These are phyloP conservation scores for Muschampia plurimacula DNA, from an alignment of 2,888 invertebrate genomes.

Conservation along the genomic window DNA sequence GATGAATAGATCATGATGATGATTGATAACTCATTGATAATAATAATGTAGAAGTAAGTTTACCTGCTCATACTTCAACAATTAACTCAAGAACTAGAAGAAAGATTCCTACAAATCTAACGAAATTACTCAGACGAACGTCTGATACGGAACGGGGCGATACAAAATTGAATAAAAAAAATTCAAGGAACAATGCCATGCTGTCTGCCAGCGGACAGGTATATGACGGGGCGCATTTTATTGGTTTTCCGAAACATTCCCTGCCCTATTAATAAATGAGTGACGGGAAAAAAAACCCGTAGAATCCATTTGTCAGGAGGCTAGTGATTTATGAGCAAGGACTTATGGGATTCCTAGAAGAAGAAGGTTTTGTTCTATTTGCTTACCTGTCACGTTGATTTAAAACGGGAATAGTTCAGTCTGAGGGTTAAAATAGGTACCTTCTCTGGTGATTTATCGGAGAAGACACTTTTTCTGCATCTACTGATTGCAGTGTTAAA, in stretches of 20 bases:
- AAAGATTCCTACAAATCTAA: not conserved
- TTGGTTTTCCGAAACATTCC: conserved; percentile 85
- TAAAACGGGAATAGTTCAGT: conserved; percentile 62
- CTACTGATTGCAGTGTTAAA: conserved; percentile 8
- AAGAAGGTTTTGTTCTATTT: conserved; percentile 83
- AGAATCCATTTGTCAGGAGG: conserved; percentile 85
- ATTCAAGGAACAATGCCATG: conserved; percentile 79
- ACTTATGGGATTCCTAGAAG: conserved; percentile 82
- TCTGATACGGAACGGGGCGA: conserved; percentile 54
- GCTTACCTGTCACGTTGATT: conserved; percentile 84
- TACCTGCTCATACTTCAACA: no score
- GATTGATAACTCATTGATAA: no score
- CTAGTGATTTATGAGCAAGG: conserved; percentile 81
- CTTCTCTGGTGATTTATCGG: conserved; percentile 43
- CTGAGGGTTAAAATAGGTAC: conserved; percentile 45
- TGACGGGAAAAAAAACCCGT: conserved; percentile 77
- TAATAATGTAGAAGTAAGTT: no score
- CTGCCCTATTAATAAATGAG: conserved; percentile 85
- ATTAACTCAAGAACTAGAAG: no score
- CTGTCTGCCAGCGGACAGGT: conserved; percentile 83
- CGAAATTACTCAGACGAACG: conserved; percentile 33
- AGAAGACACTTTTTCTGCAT: conserved; percentile 14
- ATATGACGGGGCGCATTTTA: conserved; percentile 86
- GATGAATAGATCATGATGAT: no score
- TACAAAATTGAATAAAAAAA: conserved; percentile 58